These are phyloP conservation scores for Stenopsyche tienmushanensis DNA, from an alignment of 1,140 invertebrate genomes.

Conservation along the genomic window DNA sequence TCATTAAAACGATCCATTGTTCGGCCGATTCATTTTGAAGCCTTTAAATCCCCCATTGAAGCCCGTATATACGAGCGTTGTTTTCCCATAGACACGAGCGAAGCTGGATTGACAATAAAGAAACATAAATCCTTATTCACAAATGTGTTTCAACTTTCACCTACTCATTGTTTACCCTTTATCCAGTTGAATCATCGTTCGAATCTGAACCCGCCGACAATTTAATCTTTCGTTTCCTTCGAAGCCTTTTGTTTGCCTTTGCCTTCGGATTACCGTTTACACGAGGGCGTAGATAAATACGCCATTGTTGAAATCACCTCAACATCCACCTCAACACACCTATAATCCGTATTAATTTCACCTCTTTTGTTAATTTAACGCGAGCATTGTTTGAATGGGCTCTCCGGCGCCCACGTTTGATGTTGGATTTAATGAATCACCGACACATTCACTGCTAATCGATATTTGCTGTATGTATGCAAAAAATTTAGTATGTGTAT, in stretches of 20 bases:
- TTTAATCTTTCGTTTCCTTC: conserved; percentile 15
- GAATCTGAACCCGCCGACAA: not conserved
- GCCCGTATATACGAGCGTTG: too few relatives aligned
- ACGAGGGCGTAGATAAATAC: not conserved
- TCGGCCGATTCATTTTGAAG: too few relatives aligned
- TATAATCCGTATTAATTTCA: conserved; percentile 19
- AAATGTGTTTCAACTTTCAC: conserved; percentile 2
- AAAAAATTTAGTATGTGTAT: too few relatives aligned
- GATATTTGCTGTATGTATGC: conserved; percentile 1
- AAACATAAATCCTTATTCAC: not conserved
- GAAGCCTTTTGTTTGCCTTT: not conserved
- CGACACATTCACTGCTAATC: conserved; percentile 9
- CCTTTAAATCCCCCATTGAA: too few relatives aligned
- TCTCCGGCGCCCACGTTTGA: not conserved
- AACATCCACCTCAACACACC: not conserved
- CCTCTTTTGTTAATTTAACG: conserved; percentile 21
- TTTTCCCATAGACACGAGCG: too few relatives aligned
- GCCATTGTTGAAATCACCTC: not conserved
- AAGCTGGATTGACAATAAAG: not conserved
- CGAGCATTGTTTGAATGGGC: conserved; percentile 5
- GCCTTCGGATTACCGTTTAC: not conserved
- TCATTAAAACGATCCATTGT: too few relatives aligned
- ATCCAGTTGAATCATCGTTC: not conserved
- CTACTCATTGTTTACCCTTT: not conserved
- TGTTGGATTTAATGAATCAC: not conserved